phyloP scores from a whole-genome alignment of 2,797 vertebrate genomes.

The Carapus acus region DNA sequence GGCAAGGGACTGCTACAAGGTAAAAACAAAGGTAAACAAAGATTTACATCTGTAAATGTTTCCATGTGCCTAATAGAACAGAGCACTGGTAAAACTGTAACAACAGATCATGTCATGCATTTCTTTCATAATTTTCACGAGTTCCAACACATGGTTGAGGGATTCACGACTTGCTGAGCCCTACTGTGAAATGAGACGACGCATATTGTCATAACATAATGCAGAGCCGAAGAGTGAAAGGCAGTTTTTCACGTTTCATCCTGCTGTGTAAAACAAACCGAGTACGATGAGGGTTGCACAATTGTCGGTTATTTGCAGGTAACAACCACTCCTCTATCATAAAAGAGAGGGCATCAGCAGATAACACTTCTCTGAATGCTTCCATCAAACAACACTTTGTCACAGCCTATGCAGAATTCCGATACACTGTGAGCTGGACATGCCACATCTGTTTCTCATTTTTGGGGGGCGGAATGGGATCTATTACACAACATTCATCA shows the following conservation, averaged over 20 bases:
- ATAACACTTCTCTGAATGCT: constrained; percentile 15
- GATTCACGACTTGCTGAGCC: too few relatives aligned
- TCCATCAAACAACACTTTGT: constrained; percentile 4
- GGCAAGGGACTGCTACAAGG: background rate
- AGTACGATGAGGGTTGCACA: constrained; percentile 30
- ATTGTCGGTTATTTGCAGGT: constrained; percentile 47
- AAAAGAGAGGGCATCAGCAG: constrained; percentile 6
- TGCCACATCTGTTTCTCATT: constrained; percentile 59
- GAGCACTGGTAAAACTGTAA: too few relatives aligned
- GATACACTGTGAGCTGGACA: constrained; percentile 19
- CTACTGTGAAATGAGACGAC: too few relatives aligned
- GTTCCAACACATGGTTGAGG: too few relatives aligned
- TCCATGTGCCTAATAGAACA: background rate
- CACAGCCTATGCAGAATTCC: constrained; percentile 16
- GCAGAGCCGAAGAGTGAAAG: constrained; percentile 25
- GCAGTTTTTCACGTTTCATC: constrained; percentile 21
- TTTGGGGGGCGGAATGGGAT: constrained; percentile 36
- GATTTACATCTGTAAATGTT: background rate
- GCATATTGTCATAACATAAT: background rate
- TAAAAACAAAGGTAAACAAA: background rate
- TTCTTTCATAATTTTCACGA: too few relatives aligned
- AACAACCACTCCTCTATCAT: constrained; percentile 36
- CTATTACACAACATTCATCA: constrained; percentile 37
- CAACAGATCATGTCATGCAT: too few relatives aligned
- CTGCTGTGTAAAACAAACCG: constrained; percentile 23